phyloP scores from a whole-genome alignment of 2,113 vertebrate genomes.

The Fregetta grallaria region DNA sequence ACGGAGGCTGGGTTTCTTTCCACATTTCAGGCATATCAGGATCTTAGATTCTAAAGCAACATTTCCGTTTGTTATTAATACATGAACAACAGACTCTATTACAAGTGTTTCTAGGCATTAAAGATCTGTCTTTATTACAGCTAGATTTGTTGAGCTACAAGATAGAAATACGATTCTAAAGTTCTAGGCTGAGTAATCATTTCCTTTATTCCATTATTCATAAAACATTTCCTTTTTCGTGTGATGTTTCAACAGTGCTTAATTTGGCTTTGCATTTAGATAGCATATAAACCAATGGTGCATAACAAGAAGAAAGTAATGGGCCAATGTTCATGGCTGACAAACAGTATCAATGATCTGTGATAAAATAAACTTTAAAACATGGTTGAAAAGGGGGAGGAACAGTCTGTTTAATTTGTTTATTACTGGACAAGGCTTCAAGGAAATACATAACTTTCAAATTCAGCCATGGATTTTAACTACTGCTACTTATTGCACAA shows the following conservation, averaged over 20 bases:
- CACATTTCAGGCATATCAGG: background rate
- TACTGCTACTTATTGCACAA: background rate
- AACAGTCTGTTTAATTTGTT: background rate
- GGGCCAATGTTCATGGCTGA: background rate
- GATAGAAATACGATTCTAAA: background rate
- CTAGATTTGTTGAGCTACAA: background rate
- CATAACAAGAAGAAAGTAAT: conserved; percentile 24
- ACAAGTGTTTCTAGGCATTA: background rate
- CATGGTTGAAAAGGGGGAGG: background rate
- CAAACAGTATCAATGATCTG: background rate
- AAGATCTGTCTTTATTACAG: background rate
- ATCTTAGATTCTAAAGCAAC: background rate
- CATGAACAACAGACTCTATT: background rate
- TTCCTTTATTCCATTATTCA: conserved; percentile 26
- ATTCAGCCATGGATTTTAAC: background rate
- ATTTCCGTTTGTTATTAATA: background rate
- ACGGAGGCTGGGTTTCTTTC: background rate
- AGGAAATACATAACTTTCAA: background rate
- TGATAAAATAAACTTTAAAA: conserved; percentile 14
- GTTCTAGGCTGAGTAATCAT: background rate
- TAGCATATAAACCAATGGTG: background rate
- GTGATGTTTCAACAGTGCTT: background rate
- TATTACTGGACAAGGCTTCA: background rate
- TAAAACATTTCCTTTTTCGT: background rate
- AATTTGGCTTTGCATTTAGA: conserved; percentile 42